phyloP scores from a whole-genome alignment of 2,888 invertebrate species.

The Folsomia manolachei region DNA sequence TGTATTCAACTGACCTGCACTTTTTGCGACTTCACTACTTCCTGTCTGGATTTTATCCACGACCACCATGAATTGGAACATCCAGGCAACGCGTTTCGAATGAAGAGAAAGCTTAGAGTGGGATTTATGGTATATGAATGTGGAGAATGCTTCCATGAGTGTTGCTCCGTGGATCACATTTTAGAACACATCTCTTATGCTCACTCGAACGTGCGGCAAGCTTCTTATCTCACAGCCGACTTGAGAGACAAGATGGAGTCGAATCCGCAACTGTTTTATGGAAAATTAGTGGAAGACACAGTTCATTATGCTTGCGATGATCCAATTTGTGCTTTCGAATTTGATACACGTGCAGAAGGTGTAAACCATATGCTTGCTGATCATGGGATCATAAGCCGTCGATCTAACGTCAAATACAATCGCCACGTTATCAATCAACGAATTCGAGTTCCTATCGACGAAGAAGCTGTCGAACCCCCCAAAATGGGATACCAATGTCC shows the following conservation, averaged over 20 bases:
- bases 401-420: slow-evolving; percentile 2
- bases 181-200: slow-evolving; percentile 54
- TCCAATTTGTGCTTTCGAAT: slow-evolving; percentile 51
- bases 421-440: slow-evolving; percentile 11
- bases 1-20: slow-evolving; percentile 32
- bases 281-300: slow-evolving; percentile 42
- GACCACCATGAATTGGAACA: slow-evolving; percentile 38
- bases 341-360: neutral
- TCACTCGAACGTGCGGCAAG: slow-evolving; percentile 54
- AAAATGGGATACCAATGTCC: slow-evolving; percentile 28
- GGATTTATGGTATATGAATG: slow-evolving; percentile 23
- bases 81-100: slow-evolving; percentile 26
- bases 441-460: neutral
- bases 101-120: slow-evolving; percentile 16
- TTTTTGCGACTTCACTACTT: slow-evolving; percentile 35
- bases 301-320: slow-evolving; percentile 54
- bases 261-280: neutral
- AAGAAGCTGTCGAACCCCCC: neutral
- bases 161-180: slow-evolving; percentile 52
- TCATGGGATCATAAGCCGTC: neutral
- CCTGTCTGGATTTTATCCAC: slow-evolving; percentile 24
- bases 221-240: slow-evolving; percentile 48
- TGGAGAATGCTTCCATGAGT: slow-evolving; percentile 52
- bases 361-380: slow-evolving; percentile 12
- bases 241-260: neutral